Base-by-base conservation (phyloP, 1,140 invertebrate genomes). In the Calliopsis andreniformis region DNA sequence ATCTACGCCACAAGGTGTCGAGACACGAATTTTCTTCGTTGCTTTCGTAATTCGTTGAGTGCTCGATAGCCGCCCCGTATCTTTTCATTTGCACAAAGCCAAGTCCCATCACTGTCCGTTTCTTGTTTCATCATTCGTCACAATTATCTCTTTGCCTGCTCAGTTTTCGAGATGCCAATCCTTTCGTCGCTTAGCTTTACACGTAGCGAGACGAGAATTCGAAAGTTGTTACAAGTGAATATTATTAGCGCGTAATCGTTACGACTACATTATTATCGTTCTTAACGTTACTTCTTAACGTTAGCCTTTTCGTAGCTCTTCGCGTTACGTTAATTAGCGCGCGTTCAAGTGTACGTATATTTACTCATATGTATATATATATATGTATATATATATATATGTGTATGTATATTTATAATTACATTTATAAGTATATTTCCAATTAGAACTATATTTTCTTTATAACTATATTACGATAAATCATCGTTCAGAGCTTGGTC, bases 401-500 rank as follows among this genome's bases (percentile, higher is more conserved):
- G 62, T 14, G 25, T 47, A 68, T 64, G 18, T 45, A 68, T 56
- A 69, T 35, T 56, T 75, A 71, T 58, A 42, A 58, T 30, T 81
- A 42, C 42, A 58, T 67, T 62, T 67, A 68, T 68, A 68, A 14
- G 25, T 47, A 68, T 78, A 47, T 18, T n/a, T 63, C n/a, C 23
- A 12, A 30, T 53, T 51, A 71, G 30, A 71, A 1, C 43, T 49
- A 32, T 56, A 43, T 63, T 47, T n/a, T 61, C 14, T 75, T 53
- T 43, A 45, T 39, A 59, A 32, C 39, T 49, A 63, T 51, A 43
- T 58, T 70, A 71, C 45, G 59, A n/a, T 72, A 72, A 25, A 25
- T 77, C 66, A 77, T 82, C 80, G 78, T 84, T 84, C 79, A 78
- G 59, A 76, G 75, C 77, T 86, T 87, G 82, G 81, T 87, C 82